These are phyloP conservation scores for Xanthorhoe designata DNA, from an alignment of 2,888 invertebrate species.

Conservation along the genomic window DNA sequence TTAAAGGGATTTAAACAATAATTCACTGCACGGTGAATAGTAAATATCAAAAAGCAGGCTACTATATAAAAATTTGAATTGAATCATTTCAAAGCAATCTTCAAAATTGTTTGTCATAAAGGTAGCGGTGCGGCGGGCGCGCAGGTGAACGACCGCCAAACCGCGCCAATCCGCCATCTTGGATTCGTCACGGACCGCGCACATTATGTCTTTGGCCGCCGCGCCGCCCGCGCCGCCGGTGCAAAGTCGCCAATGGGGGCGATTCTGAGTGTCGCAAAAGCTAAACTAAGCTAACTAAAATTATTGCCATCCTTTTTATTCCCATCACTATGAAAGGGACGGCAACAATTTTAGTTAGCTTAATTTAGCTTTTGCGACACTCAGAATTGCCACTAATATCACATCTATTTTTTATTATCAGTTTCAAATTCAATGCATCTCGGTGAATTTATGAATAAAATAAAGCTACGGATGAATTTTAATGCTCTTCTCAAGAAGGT, in stretches of 20 bases:
- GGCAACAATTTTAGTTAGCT: too few relatives aligned
- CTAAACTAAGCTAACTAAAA: too few relatives aligned
- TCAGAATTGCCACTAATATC: too few relatives aligned
- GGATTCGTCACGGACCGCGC: constrained; percentile 81
- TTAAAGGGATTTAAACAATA: neutral
- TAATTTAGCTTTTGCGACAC: too few relatives aligned
- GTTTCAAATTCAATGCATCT: neutral
- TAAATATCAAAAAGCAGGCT: neutral
- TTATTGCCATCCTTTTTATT: too few relatives aligned
- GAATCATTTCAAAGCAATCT: constrained; percentile 46
- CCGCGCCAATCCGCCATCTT: constrained; percentile 81
- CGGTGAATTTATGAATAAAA: neutral
- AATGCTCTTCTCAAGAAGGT: too few relatives aligned
- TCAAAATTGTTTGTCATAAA: constrained; percentile 58
- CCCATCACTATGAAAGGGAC: too few relatives aligned
- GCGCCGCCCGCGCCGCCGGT: too few relatives aligned
- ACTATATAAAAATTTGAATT: neutral
- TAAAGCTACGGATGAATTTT: too few relatives aligned
- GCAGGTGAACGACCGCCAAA: constrained; percentile 82
- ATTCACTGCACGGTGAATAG: neutral
- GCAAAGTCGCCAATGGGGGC: constrained; percentile 59
- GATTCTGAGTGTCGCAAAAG: too few relatives aligned
- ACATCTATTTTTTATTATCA: constrained; percentile 40
- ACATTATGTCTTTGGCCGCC: constrained; percentile 75
- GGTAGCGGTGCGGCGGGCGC: constrained; percentile 66